Base-by-base conservation (phyloP, 2,797 vertebrate genomes). In the Sebastolobus alascanus region DNA sequence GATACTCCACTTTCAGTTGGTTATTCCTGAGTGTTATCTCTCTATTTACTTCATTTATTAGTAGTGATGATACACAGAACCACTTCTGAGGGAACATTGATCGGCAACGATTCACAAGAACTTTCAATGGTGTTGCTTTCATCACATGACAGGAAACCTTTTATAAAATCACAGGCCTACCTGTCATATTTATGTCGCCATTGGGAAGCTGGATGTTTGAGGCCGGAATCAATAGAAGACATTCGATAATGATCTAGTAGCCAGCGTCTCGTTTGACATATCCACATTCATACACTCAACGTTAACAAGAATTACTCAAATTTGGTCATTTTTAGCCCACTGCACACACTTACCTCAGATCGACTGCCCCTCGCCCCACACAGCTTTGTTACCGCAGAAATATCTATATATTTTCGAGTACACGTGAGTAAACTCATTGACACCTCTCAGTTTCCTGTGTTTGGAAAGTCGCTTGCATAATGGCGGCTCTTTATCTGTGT, bases 401-500 rank as follows among this genome's bases (percentile, higher is more conserved):
- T 55, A 38, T 59, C 8, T 50, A 40, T 46, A 59, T 75, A 43
- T 79, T 72, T 75, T 12, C 25, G 35, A 18, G 61, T 56, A 76
- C 37, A 75, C 67, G 56, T 14, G 78, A 70, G 65, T 73, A 74
- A 74, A 76, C 65, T 43, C 18, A 52, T 35, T 31, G 61, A 80
- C 27, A 68, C 71, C 58, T 61, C 60, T 70, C 64, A 59, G 74
- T 63, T 75, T 76, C 64, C 65, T 77, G 68, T 88, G 79, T 84
- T 70, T 75, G 58, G 64, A 54, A 69, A 72, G 73, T 55, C 22
- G 33, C 80, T 83, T 73, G 61, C 68, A 71, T 85, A 82, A 87
- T 83, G 56, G 76, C 50, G 9, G 55, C 59, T 77, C 37, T 84
- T 83, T 84, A 81, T 89, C 82, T 79, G 83, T 74, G 89, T 84